Base-by-base conservation (phyloP, 2,888 invertebrate genomes). In the Polyommatus iphigenia region DNA sequence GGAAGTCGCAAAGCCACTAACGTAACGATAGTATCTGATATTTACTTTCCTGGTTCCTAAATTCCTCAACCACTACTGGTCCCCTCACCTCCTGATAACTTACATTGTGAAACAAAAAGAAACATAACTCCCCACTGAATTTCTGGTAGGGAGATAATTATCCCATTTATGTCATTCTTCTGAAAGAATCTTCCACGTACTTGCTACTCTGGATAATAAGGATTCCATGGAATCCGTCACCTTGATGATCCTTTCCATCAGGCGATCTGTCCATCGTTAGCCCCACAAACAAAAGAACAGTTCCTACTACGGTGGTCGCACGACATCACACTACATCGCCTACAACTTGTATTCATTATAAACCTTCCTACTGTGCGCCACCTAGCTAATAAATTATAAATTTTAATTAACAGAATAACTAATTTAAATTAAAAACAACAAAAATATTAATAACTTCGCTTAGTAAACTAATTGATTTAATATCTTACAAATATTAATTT, bases 381-480 rank as follows among this genome's bases (percentile, higher is more conserved):
- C 67, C 67, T 32, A 67, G 67, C 67, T 24, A 67, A 29, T 67
- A 67, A 67, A 67, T 67, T 67, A 67, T 67, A 32, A 1, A 67
- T 67, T 62, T 67, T 67, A 67, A 67, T 67, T 67, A 67, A 67
- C 67, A 62, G 67, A 15, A 67, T 67, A 67, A 67, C 67, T 67
- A 46, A 73, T 73, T 46, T 4, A 73, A 73, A 46, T 73, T n/a
- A 73, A 24, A 41, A 41, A 73, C 29, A 67, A 67, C 62, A 91
- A 90, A 92, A 90, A 90, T 88, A 91, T 89, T 20, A 67, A 67
- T 67, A 67, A 67, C 29, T 18, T 67, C 29, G 67, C 67, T 67
- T 67, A 67, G 29, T 32, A 32, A 29, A 67, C 29, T 67, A 67
- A 67, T 67, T 67, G 67, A 67, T 67, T 67, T 67, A 67, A 67